Evolutionary conservation across 2,797 vertebrate genomes (phyloP).

Genomic region (Tauraco hartlaubi): DNA sequence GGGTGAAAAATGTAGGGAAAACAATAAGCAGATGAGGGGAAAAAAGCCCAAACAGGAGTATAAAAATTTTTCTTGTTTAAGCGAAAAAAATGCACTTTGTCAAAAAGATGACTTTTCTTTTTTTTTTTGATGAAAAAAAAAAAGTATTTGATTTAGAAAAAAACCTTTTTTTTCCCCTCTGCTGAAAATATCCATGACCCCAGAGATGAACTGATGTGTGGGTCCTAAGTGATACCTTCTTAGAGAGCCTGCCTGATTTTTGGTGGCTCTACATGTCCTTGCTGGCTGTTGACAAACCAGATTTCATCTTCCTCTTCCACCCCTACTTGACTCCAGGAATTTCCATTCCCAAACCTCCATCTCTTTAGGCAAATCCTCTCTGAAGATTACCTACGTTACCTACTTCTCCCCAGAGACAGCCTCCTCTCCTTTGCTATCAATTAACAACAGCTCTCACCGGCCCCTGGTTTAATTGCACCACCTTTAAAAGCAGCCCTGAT

Average conservation of each 20-base stretch:
- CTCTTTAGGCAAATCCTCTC: conserved; percentile 67
- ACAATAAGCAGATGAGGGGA: rapidly evolving
- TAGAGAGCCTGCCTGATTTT: not conserved
- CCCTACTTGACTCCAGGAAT: not conserved
- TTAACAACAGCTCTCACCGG: conserved; percentile 36
- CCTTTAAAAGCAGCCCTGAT: not conserved
- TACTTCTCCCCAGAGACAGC: conserved; percentile 39
- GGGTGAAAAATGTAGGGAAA: not conserved
- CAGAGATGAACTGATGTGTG: not conserved
- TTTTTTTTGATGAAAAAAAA: too few species aligned
- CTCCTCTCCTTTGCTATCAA: conserved; percentile 46
- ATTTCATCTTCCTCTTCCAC: not conserved
- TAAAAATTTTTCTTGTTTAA: not conserved
- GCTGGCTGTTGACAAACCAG: conserved; percentile 18
- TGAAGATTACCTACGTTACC: conserved; percentile 65
- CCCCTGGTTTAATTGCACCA: not conserved
- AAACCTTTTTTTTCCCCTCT: not conserved
- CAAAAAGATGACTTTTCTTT: rapidly evolving
- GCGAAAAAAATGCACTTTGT: not conserved
- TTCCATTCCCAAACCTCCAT: conserved; percentile 18
- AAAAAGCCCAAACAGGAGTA: not conserved
- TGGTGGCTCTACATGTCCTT: not conserved
- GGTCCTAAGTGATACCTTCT: not conserved
- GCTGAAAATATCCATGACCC: not conserved
- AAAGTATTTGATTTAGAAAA: not conserved